These are phyloP conservation scores for Drosophila tristis DNA, from an alignment of 1,140 invertebrate genomes.

Conservation along the genomic window DNA sequence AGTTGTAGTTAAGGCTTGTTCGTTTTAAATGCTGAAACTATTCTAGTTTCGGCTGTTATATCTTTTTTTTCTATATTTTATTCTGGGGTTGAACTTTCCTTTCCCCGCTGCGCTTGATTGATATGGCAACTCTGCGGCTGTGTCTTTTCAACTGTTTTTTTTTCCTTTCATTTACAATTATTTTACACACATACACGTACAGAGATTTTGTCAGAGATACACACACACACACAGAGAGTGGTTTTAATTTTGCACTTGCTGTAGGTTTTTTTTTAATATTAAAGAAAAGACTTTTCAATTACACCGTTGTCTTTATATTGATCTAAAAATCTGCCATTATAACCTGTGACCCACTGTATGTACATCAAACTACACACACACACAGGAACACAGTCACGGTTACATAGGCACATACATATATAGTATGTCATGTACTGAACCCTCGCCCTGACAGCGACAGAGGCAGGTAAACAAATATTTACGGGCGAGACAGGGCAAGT, in stretches of 20 bases:
- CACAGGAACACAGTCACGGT: slow-evolving; percentile 16
- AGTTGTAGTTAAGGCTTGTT: slow-evolving; percentile 1
- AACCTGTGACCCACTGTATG: too few species aligned
- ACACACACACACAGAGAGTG: slow-evolving; percentile 6
- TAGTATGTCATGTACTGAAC: slow-evolving; percentile 18
- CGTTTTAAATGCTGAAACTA: too few species aligned
- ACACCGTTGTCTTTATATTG: too few species aligned
- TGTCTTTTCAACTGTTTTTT: slow-evolving; percentile 6
- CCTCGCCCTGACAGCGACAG: slow-evolving; percentile 14
- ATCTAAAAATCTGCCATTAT: too few species aligned
- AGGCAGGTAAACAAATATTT: slow-evolving; percentile 50
- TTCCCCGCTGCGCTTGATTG: not conserved
- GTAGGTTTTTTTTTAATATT: too few species aligned
- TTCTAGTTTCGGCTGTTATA: not conserved
- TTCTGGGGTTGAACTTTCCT: slow-evolving; percentile 11
- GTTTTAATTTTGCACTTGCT: too few species aligned
- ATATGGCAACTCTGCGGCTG: slow-evolving; percentile 17
- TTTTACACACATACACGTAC: slow-evolving; percentile 7
- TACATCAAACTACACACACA: slow-evolving; percentile 4
- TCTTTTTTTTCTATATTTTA: slow-evolving; percentile 4
- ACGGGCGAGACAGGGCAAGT: not conserved
- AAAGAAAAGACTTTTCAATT: too few species aligned
- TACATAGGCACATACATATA: slow-evolving; percentile 28
- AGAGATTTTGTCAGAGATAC: not conserved
- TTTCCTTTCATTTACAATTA: slow-evolving; percentile 1